Conservation (phyloP, 2,888 invertebrate species). For the Priapulus caudatus region DNA sequence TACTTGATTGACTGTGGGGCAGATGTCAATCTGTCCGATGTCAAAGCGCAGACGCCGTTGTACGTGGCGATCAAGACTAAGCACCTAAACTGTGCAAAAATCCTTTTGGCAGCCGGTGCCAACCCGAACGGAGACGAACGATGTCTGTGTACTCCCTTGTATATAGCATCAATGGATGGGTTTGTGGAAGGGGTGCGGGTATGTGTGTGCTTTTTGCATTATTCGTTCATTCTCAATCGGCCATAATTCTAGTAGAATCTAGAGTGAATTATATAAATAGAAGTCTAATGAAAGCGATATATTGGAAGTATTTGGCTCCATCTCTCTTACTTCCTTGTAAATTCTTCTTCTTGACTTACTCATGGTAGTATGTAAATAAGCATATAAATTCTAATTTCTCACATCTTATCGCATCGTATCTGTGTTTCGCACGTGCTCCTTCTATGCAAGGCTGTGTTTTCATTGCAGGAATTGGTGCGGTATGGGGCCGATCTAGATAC, state of each 20-base stretch:
- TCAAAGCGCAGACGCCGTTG: conserved; percentile 29
- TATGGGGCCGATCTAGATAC: conserved; percentile 19
- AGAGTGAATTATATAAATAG: conserved; percentile 1
- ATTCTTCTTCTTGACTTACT: background rate
- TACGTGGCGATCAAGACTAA: conserved; percentile 27
- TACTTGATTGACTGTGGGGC: conserved; percentile 23
- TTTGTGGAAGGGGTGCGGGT: conserved; percentile 22
- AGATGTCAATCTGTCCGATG: conserved; percentile 22
- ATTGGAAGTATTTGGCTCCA: background rate
- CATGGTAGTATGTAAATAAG: too few species aligned
- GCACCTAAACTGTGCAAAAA: conserved; percentile 22
- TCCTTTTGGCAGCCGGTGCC: conserved; percentile 24
- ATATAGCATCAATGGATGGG: conserved; percentile 26
- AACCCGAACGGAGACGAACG: conserved; percentile 25
- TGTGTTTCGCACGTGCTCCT: too few species aligned
- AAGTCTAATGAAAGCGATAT: background rate
- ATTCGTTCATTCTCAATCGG: background rate
- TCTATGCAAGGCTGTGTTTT: too few species aligned
- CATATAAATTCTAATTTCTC: too few species aligned
- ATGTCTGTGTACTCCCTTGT: conserved; percentile 25
- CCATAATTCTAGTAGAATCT: too few species aligned
- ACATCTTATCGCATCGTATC: too few species aligned
- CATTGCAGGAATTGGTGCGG: conserved; percentile 18
- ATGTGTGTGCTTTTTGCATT: background rate
- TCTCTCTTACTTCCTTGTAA: too few species aligned